Evolutionary conservation across 2,113 vertebrate species (phyloP).

Genomic region (Lutjanus erythropterus): DNA sequence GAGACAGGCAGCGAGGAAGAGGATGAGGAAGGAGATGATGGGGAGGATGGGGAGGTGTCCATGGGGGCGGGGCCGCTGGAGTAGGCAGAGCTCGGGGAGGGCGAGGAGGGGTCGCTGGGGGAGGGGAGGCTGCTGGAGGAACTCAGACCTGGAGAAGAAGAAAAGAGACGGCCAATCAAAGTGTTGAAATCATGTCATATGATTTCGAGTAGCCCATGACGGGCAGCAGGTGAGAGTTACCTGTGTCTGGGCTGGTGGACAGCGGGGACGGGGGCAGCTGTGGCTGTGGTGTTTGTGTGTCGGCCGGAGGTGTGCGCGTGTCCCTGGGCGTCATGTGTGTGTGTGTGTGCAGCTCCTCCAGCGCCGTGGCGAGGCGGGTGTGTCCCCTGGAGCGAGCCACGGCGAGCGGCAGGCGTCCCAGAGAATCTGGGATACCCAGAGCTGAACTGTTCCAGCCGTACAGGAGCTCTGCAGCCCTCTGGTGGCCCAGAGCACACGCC

Average conservation of each 20-base stretch:
- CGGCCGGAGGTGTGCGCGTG: slow-evolving; percentile 15
- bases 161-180: slow-evolving; percentile 34
- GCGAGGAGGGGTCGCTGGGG: slow-evolving; percentile 85
- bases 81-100: slow-evolving; percentile 89
- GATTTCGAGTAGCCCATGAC: rapidly evolving
- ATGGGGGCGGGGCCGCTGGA: slow-evolving; percentile 86
- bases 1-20: slow-evolving; percentile 75
- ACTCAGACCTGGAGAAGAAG: slow-evolving; percentile 77
- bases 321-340: slow-evolving; percentile 33
- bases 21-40: slow-evolving; percentile 77
- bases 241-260: slow-evolving; percentile 91
- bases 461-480: slow-evolving; percentile 88
- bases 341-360: slow-evolving; percentile 89
- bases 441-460: slow-evolving; percentile 89
- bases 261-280: slow-evolving; percentile 79
- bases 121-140: slow-evolving; percentile 89
- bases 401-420: slow-evolving; percentile 90
- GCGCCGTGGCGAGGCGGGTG: slow-evolving; percentile 86
- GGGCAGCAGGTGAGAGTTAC: slow-evolving; percentile 65
- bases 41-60: slow-evolving; percentile 86
- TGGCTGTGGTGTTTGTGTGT: slow-evolving; percentile 23
- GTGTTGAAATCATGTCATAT: background rate
- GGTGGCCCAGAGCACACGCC: slow-evolving; percentile 93
- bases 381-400: slow-evolving; percentile 92
- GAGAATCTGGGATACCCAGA: slow-evolving; percentile 89